Base-by-base conservation (phyloP, 2,113 vertebrate species). In the Pyxicephalus adspersus region DNA sequence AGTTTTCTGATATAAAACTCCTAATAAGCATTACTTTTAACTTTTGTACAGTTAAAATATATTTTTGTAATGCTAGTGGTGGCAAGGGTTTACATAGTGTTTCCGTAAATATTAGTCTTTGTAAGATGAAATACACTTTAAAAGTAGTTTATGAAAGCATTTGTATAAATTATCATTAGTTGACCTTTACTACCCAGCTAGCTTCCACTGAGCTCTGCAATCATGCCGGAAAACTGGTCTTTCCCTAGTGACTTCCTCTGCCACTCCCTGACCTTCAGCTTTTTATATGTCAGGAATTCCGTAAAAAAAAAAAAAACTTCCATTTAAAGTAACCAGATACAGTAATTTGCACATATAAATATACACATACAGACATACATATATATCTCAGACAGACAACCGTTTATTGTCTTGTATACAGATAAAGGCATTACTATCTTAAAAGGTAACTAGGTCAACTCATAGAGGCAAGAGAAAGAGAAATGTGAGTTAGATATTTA, bases 221-320 rank as follows among this genome's bases (percentile, higher is more conserved):
- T 75, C 28, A 58, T 57, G 51, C 71, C 65, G 80, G 80, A 82
- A 74, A 75, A 63, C 71, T 50, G 70, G 80, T 63, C 70, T 82
- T 82, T 82, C 80, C 80, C 63, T 58, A 64, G 70, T 19, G 38
- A 66, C 58, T 75, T 82, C 80, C 80, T 82, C 63, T 50, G 54
- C 70, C 80, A 57, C 80, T 75, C 80, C 80, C 80, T 75, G 80
- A 57, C 80, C 80, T 66, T 75, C 61, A 82, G 29, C 29, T 28
- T 71, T 71, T 64, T 64, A 52, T 31, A 81, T 45, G 38, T 64
- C 78, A 73, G 71, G 51, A 82, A 82, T 75, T 82, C 70, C 70
- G 50, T 52, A 50, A 64, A 29, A 52, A 72, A 29, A 28, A 58
- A 50, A 61, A 23, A 55, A 45, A 1, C 54, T 31, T 58, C 22